phyloP scores from a whole-genome alignment of 2,888 invertebrate species.

The Antheraea assamensis region DNA sequence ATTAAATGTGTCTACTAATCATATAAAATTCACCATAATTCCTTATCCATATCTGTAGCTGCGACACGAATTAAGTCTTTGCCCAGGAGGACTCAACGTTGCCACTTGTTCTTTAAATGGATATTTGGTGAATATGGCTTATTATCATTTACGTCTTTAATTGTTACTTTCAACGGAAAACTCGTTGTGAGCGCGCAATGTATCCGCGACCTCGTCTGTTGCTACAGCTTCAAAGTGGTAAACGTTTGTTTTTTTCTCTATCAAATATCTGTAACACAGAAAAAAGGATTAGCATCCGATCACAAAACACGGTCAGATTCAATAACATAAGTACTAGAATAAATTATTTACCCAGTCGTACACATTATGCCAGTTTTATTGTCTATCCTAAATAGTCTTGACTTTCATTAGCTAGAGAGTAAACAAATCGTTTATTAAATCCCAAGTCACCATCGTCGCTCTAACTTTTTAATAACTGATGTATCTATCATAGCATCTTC shows the following conservation, averaged over 20 bases:
- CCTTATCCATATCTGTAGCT: constrained; percentile 93
- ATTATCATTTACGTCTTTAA: constrained; percentile 96
- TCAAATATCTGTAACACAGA: constrained; percentile 88
- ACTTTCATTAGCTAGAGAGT: constrained; percentile 96
- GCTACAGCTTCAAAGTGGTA: constrained; percentile 96
- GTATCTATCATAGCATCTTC: constrained; percentile 93
- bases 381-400: constrained; percentile 95
- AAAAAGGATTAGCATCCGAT: constrained; percentile 19
- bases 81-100: constrained; percentile 90
- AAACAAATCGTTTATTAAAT: constrained; percentile 93
- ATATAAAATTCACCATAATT: constrained; percentile 90
- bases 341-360: constrained; percentile 91
- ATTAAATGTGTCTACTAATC: constrained; percentile 85
- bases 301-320: background rate
- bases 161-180: constrained; percentile 91
- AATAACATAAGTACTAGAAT: constrained; percentile 22
- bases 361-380: constrained; percentile 95
- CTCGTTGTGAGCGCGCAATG: constrained; percentile 90
- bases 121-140: constrained; percentile 91
- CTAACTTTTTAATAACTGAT: constrained; percentile 91
- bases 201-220: constrained; percentile 95
- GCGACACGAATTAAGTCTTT: constrained; percentile 90
- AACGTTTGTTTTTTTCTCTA: constrained; percentile 89
- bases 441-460: constrained; percentile 96
- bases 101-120: constrained; percentile 92